phyloP scores from a whole-genome alignment of 2,113 vertebrate species.

The Neogale vison region DNA sequence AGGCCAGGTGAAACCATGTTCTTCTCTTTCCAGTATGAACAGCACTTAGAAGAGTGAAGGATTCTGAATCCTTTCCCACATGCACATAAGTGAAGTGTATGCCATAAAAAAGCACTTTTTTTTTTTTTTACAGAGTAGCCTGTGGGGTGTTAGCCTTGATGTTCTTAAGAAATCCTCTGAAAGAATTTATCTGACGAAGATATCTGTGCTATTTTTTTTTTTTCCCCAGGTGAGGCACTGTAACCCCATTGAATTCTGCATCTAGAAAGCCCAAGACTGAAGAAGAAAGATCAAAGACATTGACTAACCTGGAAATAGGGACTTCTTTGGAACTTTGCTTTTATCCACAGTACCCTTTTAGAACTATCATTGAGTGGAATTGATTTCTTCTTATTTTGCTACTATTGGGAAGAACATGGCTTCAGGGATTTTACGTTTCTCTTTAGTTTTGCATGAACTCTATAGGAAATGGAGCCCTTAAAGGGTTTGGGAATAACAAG shows the following conservation, averaged over 20 bases:
- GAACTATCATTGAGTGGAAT: constrained; percentile 37
- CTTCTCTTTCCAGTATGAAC: neutral
- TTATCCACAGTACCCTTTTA: constrained; percentile 38
- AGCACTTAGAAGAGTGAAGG: neutral
- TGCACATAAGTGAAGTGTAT: neutral
- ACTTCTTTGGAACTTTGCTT: constrained; percentile 47
- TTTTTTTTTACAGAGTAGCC: neutral
- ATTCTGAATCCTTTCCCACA: neutral
- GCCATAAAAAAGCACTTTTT: neutral
- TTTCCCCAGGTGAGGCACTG: constrained; percentile 56
- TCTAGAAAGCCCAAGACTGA: constrained; percentile 39
- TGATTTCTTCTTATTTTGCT: constrained; percentile 27
- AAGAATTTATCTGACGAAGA: constrained; percentile 51
- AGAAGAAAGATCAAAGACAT: constrained; percentile 42
- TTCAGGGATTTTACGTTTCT: constrained; percentile 64
- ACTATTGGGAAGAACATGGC: constrained; percentile 63
- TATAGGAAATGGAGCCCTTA: constrained; percentile 45
- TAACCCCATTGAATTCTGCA: constrained; percentile 27
- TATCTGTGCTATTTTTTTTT: neutral
- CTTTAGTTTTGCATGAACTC: constrained; percentile 65
- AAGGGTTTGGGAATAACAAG: constrained; percentile 64
- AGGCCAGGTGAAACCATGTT: constrained; percentile 1
- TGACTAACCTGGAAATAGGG: constrained; percentile 44
- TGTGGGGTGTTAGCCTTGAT: neutral
- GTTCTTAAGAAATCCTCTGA: constrained; percentile 20